Conservation (phyloP, 2,797 vertebrate genomes). For the Apogon talboti region DNA sequence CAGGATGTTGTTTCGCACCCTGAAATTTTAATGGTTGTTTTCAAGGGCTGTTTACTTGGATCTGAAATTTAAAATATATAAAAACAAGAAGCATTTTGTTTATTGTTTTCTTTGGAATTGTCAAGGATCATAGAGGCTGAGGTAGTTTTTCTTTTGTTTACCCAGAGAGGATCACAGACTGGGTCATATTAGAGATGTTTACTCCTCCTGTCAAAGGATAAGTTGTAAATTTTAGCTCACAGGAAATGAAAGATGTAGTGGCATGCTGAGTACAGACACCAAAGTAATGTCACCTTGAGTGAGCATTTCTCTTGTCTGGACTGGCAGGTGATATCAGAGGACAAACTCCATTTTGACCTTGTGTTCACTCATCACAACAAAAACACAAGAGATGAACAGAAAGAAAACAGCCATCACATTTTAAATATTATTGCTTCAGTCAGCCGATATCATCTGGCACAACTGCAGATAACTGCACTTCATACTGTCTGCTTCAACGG, state of each 20-base stretch:
- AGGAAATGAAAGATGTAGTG: slow-evolving; percentile 77
- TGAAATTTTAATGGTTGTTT: slow-evolving; percentile 27
- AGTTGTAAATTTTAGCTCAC: slow-evolving; percentile 77
- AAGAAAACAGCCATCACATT: slow-evolving; percentile 60
- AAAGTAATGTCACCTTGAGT: slow-evolving; percentile 82
- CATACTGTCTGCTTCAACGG: slow-evolving; percentile 48
- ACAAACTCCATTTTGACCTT: slow-evolving; percentile 83
- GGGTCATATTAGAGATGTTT: slow-evolving; percentile 78
- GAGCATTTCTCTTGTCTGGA: slow-evolving; percentile 77
- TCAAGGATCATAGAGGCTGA: slow-evolving; percentile 52
- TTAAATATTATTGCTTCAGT: slow-evolving; percentile 73
- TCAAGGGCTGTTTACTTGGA: slow-evolving; percentile 35
- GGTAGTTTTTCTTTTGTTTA: slow-evolving; percentile 70
- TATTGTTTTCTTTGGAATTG: slow-evolving; percentile 65
- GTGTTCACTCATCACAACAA: slow-evolving; percentile 78
- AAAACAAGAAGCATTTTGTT: slow-evolving; percentile 56
- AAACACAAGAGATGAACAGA: slow-evolving; percentile 60
- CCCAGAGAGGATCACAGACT: slow-evolving; percentile 60
- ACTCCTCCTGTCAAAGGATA: slow-evolving; percentile 77
- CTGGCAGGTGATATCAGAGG: slow-evolving; percentile 82
- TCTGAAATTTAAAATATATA: slow-evolving; percentile 41
- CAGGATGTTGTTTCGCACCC: slow-evolving; percentile 12
- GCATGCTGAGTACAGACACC: slow-evolving; percentile 71
- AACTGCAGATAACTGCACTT: slow-evolving; percentile 58
- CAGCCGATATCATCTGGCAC: slow-evolving; percentile 61